Evolutionary conservation across 2,113 vertebrate species (phyloP).

Genomic region (Numida meleagris): DNA sequence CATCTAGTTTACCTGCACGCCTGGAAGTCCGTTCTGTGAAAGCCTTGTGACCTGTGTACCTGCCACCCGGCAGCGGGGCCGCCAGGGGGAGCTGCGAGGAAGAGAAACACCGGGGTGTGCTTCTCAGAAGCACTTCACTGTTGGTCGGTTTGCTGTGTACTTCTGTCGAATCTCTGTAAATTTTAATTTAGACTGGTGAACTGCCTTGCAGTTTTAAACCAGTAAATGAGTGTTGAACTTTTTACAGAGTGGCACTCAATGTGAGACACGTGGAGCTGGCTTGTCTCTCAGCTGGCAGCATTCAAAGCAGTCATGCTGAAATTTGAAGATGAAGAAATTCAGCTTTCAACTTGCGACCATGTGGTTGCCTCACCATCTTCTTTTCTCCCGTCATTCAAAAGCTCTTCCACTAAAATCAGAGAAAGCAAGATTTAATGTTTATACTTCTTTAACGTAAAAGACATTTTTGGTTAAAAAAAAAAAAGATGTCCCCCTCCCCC

Average conservation of each 20-base stretch:
- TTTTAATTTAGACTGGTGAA: not conserved
- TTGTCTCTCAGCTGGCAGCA: not conserved
- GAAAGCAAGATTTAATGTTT: not conserved
- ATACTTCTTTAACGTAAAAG: not conserved
- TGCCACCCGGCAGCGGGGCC: not conserved
- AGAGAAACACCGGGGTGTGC: rapidly evolving
- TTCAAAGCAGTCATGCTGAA: not conserved
- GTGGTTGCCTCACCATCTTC: not conserved
- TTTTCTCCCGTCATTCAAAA: not conserved
- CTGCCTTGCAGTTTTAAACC: rapidly evolving
- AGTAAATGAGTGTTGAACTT: not conserved
- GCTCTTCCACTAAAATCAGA: not conserved
- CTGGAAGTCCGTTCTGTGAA: not conserved
- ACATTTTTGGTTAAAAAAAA: not conserved
- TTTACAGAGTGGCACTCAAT: rapidly evolving
- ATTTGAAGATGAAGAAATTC: not conserved
- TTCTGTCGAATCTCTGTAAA: not conserved
- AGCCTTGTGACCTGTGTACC: not conserved
- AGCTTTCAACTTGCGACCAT: not conserved
- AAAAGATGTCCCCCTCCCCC: not conserved
- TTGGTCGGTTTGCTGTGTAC: not conserved
- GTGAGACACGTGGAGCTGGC: rapidly evolving
- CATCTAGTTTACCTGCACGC: not conserved
- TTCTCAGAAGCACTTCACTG: not conserved
- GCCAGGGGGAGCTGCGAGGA: not conserved